phyloP scores from a whole-genome alignment of 2,797 vertebrate species.

The Girardinus metallicus region DNA sequence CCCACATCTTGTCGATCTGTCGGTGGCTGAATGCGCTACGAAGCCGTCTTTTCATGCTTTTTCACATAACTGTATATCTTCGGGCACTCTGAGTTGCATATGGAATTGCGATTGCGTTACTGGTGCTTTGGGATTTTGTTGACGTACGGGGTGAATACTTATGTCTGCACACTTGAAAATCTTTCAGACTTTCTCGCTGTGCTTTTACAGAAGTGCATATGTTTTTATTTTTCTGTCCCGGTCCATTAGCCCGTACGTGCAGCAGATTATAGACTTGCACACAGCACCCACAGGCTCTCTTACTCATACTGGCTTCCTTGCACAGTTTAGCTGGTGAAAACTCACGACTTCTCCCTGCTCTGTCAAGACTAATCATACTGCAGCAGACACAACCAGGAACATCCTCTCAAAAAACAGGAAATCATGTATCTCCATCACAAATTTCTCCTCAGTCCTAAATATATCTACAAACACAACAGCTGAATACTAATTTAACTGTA shows the following conservation, averaged over 20 bases:
- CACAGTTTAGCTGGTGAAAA: constrained; percentile 44
- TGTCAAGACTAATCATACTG: constrained; percentile 27
- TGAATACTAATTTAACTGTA: not conserved
- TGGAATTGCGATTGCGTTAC: not conserved
- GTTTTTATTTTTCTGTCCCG: not conserved
- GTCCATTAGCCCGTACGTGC: constrained; percentile 13
- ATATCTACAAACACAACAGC: not conserved
- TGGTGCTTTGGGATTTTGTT: not conserved
- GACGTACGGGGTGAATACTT: not conserved
- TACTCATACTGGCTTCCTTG: constrained; percentile 45
- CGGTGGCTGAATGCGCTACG: not conserved
- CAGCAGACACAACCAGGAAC: constrained; percentile 9
- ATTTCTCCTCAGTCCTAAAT: not conserved
- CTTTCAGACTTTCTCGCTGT: constrained; percentile 1
- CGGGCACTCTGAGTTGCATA: not conserved
- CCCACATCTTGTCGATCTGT: not conserved
- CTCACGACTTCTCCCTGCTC: constrained; percentile 16
- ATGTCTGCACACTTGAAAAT: constrained; percentile 1
- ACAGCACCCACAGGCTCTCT: constrained; percentile 52
- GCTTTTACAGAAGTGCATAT: constrained; percentile 4
- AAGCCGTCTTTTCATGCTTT: not conserved
- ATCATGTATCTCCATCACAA: constrained; percentile 1
- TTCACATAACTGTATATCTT: not conserved
- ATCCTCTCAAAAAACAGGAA: not conserved
- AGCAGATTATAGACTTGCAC: constrained; percentile 50